A percentile compares a stretch with the other conserved stretches of the same genome.
phyloP scores from a whole-genome alignment of 2,797 vertebrate genomes.

The Anguilla anguilla region DNA sequence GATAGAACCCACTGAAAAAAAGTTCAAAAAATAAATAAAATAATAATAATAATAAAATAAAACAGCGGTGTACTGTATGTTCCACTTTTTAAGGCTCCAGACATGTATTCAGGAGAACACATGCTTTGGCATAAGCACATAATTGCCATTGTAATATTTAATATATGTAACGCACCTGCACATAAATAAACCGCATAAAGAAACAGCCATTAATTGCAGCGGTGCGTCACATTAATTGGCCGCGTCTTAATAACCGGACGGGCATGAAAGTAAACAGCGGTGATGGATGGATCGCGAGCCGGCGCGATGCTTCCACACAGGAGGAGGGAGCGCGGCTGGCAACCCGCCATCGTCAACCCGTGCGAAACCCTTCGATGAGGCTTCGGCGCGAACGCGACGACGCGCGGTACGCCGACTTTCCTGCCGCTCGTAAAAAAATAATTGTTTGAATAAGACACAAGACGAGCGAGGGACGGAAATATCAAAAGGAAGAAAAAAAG shows the following conservation, averaged over 20 bases:
- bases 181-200: constrained; percentile 47
- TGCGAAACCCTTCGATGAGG: constrained; percentile 39
- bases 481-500: constrained; percentile 36
- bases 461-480: constrained; percentile 21
- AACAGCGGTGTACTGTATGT: neutral
- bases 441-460: constrained; percentile 43
- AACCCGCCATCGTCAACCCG: constrained; percentile 48
- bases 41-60: neutral
- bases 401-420: constrained; percentile 38
- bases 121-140: neutral
- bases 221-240: constrained; percentile 62
- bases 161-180: constrained; percentile 35
- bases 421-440: constrained; percentile 31
- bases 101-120: neutral
- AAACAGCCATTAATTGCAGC: constrained; percentile 54
- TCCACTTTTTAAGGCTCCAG: neutral
- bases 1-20: neutral
- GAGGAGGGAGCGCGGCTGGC: constrained; percentile 42
- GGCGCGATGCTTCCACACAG: constrained; percentile 52
- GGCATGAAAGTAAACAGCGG: constrained; percentile 53
- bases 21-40: neutral
- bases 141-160: constrained; percentile 25
- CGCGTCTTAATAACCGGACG: constrained; percentile 61
- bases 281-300: constrained; percentile 57
- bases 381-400: constrained; percentile 12